phyloP scores from a whole-genome alignment of 1,140 invertebrate genomes.

The Anadara kagoshimensis region DNA sequence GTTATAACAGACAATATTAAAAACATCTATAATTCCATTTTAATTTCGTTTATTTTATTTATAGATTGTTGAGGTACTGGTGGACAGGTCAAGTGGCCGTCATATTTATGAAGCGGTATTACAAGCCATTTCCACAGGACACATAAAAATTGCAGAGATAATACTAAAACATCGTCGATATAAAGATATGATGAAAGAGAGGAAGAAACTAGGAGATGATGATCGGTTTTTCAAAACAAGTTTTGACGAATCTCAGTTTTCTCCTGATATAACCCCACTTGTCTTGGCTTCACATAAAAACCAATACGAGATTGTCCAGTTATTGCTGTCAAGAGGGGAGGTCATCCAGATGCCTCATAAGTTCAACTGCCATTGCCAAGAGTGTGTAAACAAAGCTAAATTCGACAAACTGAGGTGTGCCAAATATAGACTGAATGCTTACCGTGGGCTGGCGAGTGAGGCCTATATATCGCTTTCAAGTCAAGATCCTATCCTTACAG shows the following conservation, averaged over 20 bases:
- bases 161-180: constrained; percentile 71
- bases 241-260: constrained; percentile 64
- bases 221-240: constrained; percentile 61
- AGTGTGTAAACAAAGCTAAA: constrained; percentile 75
- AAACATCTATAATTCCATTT: too few species aligned
- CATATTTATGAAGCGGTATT: constrained; percentile 71
- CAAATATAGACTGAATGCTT: constrained; percentile 71
- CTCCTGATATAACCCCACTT: constrained; percentile 70
- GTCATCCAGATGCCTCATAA: constrained; percentile 76
- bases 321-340: constrained; percentile 68
- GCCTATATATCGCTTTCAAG: constrained; percentile 81
- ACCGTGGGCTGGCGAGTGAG: constrained; percentile 70
- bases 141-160: constrained; percentile 70
- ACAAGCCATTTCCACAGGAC: constrained; percentile 71
- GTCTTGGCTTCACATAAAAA: constrained; percentile 72
- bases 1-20: too few species aligned
- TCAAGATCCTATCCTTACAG: constrained; percentile 80
- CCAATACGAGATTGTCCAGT: constrained; percentile 72
- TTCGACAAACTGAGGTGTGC: constrained; percentile 69
- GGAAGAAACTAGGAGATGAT: constrained; percentile 59
- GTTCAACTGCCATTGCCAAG: constrained; percentile 77
- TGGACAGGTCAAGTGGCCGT: constrained; percentile 63
- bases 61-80: constrained; percentile 65
- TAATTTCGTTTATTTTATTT: neutral
- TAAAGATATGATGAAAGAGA: constrained; percentile 65